These are phyloP conservation scores for Danaus chrysippus DNA, from an alignment of 2,888 invertebrate genomes.

Conservation along the genomic window DNA sequence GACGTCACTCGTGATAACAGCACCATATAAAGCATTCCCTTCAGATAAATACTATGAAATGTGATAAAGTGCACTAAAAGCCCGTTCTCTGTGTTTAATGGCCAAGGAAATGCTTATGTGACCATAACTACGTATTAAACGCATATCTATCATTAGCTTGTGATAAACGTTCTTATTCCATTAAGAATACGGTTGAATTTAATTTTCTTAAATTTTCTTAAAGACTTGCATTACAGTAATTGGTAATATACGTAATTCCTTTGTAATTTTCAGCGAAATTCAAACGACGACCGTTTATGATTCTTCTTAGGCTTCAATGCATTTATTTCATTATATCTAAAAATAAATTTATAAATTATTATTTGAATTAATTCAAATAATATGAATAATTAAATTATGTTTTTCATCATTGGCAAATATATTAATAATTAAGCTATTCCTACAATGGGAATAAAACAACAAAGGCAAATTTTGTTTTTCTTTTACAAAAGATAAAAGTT, in stretches of 20 bases:
- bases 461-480: conserved; percentile 31
- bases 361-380: too few species aligned
- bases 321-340: too few species aligned
- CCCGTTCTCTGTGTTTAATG: conserved; percentile 26
- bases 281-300: too few species aligned
- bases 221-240: too few species aligned
- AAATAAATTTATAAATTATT: too few species aligned
- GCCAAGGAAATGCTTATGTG: conserved; percentile 20
- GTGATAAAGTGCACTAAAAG: conserved; percentile 35
- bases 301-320: too few species aligned
- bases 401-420: conserved; percentile 16
- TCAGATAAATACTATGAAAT: conserved; percentile 28
- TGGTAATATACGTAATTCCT: too few species aligned
- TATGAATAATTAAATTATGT: too few species aligned
- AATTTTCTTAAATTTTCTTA: too few species aligned
- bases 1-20: conserved; percentile 33
- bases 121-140: conserved; percentile 13
- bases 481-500: conserved; percentile 30
- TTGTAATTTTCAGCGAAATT: too few species aligned
- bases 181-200: conserved; percentile 4
- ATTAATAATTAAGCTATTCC: conserved; percentile 17
- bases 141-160: conserved; percentile 10
- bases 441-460: conserved; percentile 27
- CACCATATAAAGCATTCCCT: conserved; percentile 19
- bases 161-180: conserved; percentile 9